Evolutionary conservation across 2,888 invertebrate species (phyloP).

Genomic region (Gnatocerus cornutus): DNA sequence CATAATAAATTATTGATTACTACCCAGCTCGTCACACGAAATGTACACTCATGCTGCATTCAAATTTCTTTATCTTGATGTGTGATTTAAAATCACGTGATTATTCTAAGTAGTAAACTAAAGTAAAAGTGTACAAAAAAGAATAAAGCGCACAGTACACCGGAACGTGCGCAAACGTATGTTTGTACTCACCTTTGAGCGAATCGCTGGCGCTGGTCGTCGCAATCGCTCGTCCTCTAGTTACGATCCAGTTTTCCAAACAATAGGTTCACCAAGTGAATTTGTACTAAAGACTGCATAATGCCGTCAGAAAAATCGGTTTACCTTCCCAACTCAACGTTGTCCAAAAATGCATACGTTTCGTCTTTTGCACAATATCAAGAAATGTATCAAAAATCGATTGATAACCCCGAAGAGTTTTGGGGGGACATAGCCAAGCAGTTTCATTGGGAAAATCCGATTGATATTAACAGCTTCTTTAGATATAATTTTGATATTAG

Average conservation of each 20-base stretch:
- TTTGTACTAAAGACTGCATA: background rate
- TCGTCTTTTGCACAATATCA: constrained; percentile 84
- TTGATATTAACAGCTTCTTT: constrained; percentile 83
- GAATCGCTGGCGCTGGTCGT: background rate
- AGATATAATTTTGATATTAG: constrained; percentile 93
- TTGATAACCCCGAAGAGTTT: constrained; percentile 91
- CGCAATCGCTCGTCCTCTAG: constrained; percentile 2
- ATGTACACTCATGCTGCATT: background rate
- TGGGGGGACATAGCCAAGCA: constrained; percentile 95
- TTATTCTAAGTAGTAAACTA: background rate
- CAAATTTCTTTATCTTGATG: background rate
- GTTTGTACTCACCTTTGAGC: constrained; percentile 19
- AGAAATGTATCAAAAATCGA: constrained; percentile 87
- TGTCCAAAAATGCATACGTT: constrained; percentile 78
- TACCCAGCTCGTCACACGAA: background rate
- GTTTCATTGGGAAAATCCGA: constrained; percentile 92
- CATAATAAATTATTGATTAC: too few relatives aligned
- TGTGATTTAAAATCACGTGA: background rate
- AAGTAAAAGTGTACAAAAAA: background rate
- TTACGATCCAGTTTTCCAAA: constrained; percentile 11
- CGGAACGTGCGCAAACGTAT: constrained; percentile 32
- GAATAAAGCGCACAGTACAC: background rate
- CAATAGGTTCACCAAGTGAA: background rate
- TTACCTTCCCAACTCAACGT: constrained; percentile 75
- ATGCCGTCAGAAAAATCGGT: constrained; percentile 76